These are phyloP conservation scores for Chrysocyon brachyurus DNA, from an alignment of 2,797 vertebrate species.

Conservation along the genomic window DNA sequence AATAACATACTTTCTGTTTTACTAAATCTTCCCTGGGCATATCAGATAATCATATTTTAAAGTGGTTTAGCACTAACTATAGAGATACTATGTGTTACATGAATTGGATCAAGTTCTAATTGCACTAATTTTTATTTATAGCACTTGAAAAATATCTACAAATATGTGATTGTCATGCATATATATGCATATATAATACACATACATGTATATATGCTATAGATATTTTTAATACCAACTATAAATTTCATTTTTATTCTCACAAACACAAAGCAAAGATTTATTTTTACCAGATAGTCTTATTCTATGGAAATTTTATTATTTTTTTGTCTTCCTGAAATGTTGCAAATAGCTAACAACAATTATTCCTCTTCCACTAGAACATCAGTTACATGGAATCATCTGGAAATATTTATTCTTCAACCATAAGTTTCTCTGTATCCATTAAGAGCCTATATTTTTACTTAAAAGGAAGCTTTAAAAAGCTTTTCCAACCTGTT, in stretches of 20 bases:
- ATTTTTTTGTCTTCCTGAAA: not conserved
- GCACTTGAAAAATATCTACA: conserved; percentile 52
- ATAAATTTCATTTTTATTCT: not conserved
- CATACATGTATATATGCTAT: not conserved
- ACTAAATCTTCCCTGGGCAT: conserved; percentile 71
- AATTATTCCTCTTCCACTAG: not conserved
- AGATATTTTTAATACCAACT: not conserved
- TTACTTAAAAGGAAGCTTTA: not conserved
- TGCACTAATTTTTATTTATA: conserved; percentile 12
- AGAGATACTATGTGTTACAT: not conserved
- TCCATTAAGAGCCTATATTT: not conserved
- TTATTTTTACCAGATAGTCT: not conserved
- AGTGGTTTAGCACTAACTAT: conserved; percentile 66
- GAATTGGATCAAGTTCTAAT: conserved; percentile 44
- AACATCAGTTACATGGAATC: not conserved
- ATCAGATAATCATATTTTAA: conserved; percentile 42
- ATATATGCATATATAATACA: not conserved
- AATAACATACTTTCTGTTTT: conserved; percentile 55
- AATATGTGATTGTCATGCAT: not conserved
- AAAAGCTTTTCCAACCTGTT: not conserved
- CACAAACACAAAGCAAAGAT: not conserved
- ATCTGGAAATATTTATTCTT: not conserved
- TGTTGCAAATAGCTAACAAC: not conserved
- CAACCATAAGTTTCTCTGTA: not conserved
- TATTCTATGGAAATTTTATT: not conserved